Evolutionary conservation across 2,888 invertebrate genomes (phyloP).

Genomic region (Aspidiotus destructor): DNA sequence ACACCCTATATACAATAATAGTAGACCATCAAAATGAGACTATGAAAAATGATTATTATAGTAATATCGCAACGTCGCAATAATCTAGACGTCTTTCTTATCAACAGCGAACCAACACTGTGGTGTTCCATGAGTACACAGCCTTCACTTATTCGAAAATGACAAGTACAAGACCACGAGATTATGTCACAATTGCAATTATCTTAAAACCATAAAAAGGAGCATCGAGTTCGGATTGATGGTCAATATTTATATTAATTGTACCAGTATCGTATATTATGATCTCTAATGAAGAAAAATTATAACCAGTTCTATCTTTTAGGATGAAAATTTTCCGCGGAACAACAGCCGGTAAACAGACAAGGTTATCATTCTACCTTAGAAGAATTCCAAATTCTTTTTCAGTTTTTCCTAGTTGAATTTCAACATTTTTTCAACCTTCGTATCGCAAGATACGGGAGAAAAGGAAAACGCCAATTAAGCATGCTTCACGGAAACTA

Average conservation of each 20-base stretch:
- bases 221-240: constrained; percentile 1
- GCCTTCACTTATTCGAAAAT: constrained; percentile 13
- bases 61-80: neutral
- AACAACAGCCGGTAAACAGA: too few relatives aligned
- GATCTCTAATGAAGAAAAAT: too few relatives aligned
- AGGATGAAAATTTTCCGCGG: too few relatives aligned
- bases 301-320: too few relatives aligned
- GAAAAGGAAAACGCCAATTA: too few relatives aligned
- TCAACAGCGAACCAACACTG: neutral
- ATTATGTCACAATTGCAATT: neutral
- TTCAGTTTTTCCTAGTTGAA: too few relatives aligned
- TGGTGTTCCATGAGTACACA: neutral
- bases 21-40: constrained; percentile 4
- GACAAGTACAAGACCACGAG: constrained; percentile 9
- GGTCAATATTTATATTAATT: neutral
- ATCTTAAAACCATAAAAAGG: neutral
- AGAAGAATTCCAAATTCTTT: too few relatives aligned
- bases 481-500: too few relatives aligned
- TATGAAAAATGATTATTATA: constrained; percentile 9
- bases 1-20: constrained; percentile 5
- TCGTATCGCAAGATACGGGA: too few relatives aligned
- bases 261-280: too few relatives aligned
- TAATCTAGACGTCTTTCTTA: constrained; percentile 9
- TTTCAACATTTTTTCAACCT: too few relatives aligned
- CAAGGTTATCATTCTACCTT: too few relatives aligned